Conservation (phyloP, 2,113 vertebrate species). For the Scatophagus argus region DNA sequence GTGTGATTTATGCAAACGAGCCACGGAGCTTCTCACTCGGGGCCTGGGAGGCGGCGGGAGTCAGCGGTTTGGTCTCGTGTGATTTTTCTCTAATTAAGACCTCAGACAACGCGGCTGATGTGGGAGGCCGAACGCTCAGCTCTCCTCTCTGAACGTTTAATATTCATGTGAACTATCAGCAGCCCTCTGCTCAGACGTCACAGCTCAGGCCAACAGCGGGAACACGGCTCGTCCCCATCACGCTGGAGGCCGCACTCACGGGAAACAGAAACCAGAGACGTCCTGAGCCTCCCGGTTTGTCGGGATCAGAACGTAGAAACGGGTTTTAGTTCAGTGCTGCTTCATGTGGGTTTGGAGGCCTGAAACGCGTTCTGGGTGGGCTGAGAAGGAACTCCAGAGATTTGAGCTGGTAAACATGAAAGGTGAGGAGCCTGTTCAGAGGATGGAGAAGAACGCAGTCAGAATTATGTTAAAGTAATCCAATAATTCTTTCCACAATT, state of each 20-base stretch:
- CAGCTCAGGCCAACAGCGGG: too few species aligned
- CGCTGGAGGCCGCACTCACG: background rate
- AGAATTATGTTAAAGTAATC: background rate
- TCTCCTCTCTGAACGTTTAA: background rate
- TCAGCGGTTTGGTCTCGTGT: slow-evolving; percentile 25
- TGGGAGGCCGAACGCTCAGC: slow-evolving; percentile 7
- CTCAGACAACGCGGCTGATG: slow-evolving; percentile 22
- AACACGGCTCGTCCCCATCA: too few species aligned
- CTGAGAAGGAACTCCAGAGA: too few species aligned
- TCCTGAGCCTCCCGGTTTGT: background rate
- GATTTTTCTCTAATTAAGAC: slow-evolving; percentile 18
- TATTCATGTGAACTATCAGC: background rate
- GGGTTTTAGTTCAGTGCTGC: background rate
- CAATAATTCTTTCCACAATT: background rate
- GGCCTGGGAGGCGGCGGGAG: background rate
- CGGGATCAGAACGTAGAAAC: background rate
- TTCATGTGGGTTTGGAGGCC: background rate
- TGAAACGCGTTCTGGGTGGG: too few species aligned
- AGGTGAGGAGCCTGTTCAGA: too few species aligned
- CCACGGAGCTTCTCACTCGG: background rate
- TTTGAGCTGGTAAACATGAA: too few species aligned
- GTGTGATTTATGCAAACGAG: slow-evolving; percentile 56
- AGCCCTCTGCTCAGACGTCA: background rate
- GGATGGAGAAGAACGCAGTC: too few species aligned
- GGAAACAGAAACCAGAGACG: background rate